Percentiles rank a stretch among this genome's conserved stretches.
Conservation (phyloP, 2,888 invertebrate species). For the Venusia cambrica region DNA sequence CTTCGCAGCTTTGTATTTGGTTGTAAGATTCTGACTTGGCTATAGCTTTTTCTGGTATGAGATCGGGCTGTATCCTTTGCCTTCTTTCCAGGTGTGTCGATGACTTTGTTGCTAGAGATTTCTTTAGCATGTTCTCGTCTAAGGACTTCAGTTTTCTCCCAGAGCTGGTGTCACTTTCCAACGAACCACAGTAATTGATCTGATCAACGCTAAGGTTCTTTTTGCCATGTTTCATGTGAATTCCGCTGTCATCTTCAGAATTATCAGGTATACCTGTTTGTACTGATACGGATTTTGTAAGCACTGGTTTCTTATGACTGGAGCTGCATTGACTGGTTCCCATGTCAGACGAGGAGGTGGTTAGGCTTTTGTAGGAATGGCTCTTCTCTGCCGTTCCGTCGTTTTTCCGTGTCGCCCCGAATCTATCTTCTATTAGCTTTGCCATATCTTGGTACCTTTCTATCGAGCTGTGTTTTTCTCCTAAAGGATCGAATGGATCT, state of each 20-base stretch:
- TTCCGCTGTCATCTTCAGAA: conserved; percentile 64
- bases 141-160: conserved; percentile 72
- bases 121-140: conserved; percentile 75
- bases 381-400: conserved; percentile 74
- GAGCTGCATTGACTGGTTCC: conserved; percentile 75
- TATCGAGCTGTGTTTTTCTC: conserved; percentile 85
- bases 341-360: conserved; percentile 78
- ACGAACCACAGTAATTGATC: conserved; percentile 76
- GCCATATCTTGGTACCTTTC: conserved; percentile 87
- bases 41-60: conserved; percentile 75
- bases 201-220: conserved; percentile 77
- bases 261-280: conserved; percentile 76
- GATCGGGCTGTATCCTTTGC: conserved; percentile 76
- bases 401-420: conserved; percentile 74
- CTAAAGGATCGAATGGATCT: conserved; percentile 81
- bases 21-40: conserved; percentile 75
- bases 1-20: conserved; percentile 77
- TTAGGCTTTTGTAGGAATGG: conserved; percentile 75
- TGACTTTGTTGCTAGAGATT: conserved; percentile 68
- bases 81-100: conserved; percentile 72
- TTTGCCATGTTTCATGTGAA: conserved; percentile 71
- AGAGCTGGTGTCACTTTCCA: conserved; percentile 75
- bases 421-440: conserved; percentile 85
- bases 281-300: conserved; percentile 76
- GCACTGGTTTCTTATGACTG: conserved; percentile 69